These are phyloP conservation scores for Kuschelorhynchus macadamiae DNA, from an alignment of 2,888 invertebrate species.

Conservation along the genomic window DNA sequence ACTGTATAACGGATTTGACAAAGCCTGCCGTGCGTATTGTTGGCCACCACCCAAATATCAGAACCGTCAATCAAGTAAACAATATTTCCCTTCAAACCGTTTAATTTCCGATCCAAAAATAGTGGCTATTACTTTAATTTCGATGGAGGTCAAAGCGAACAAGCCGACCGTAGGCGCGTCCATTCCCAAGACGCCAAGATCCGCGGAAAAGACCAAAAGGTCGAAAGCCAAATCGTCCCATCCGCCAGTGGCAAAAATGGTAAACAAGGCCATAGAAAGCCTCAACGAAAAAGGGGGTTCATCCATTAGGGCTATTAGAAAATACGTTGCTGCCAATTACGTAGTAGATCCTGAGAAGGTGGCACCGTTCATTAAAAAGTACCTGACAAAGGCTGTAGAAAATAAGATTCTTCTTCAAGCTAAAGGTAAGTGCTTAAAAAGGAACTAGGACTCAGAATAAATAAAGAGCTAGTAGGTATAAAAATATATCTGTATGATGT, in stretches of 20 bases:
- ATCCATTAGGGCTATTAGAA: conserved; percentile 74
- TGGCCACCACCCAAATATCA: no score
- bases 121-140: neutral
- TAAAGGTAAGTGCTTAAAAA: conserved; percentile 64
- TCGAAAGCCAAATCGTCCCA: conserved; percentile 59
- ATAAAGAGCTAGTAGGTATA: no score
- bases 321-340: conserved; percentile 74
- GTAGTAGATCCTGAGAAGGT: conserved; percentile 74
- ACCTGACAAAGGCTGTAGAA: conserved; percentile 72
- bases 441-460: neutral
- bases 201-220: conserved; percentile 48
- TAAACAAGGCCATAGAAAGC: conserved; percentile 71
- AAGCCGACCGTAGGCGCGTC: neutral
- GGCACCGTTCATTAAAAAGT: conserved; percentile 74
- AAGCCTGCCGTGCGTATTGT: no score
- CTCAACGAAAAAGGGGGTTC: conserved; percentile 74
- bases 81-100: no score
- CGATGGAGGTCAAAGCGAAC: neutral
- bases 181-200: conserved; percentile 47
- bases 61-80: no score
- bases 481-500: no score
- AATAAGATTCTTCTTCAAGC: conserved; percentile 72
- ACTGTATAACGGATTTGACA: no score
- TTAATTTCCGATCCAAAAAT: no score
- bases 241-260: conserved; percentile 73